Base-by-base conservation (phyloP, 2,888 invertebrate genomes). In the Lepidonotus clava region DNA sequence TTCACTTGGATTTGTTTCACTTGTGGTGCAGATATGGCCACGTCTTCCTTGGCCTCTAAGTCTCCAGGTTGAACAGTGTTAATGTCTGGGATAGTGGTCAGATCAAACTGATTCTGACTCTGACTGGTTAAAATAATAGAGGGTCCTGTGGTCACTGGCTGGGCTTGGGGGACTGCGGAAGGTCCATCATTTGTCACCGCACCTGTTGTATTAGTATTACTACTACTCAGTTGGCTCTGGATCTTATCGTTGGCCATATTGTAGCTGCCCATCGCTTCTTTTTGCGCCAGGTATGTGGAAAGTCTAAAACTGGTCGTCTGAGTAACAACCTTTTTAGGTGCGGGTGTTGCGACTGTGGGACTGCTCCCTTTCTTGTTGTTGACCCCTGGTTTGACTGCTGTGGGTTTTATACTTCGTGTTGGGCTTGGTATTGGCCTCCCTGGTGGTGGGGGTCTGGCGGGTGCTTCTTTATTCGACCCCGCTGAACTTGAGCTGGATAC, bases 391-490 rank as follows among this genome's bases (percentile, higher is more conserved):
- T 36, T 83, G 2, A 34, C 53, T 46, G 53, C 21, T 18, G 36
- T 56, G 28, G 80, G 46, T 41, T 32, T 80, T 18, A 51, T n/a
- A 21, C 53, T 14, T n/a, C n/a, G n/a, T n/a, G n/a, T n/a, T n/a
- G n/a, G n/a, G 36, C 32, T 76, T 6, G 84, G 5, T 40, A 21
- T 6, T 18, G 66, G 4, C 28, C 32, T 36, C 21, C 66, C 40
- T 66, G 84, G 84, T 8, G 84, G 84, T 24, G 84, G 84, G 18
- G 84, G 84, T 14, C 84, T 36, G 1, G 40, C 21, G 4, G 84
- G 84, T 40, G 36, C 66, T 32, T 61, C 66, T 21, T 36, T 66
- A 8, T n/a, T n/a, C n/a, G n/a, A n/a, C n/a, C 56, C 56, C 11
- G 56, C 24, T 32, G 46, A 51, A 51, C 51, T 38, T 36, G 53